These are phyloP conservation scores for Aphidius gifuensis DNA, from an alignment of 1,140 invertebrate genomes.

Conservation along the genomic window DNA sequence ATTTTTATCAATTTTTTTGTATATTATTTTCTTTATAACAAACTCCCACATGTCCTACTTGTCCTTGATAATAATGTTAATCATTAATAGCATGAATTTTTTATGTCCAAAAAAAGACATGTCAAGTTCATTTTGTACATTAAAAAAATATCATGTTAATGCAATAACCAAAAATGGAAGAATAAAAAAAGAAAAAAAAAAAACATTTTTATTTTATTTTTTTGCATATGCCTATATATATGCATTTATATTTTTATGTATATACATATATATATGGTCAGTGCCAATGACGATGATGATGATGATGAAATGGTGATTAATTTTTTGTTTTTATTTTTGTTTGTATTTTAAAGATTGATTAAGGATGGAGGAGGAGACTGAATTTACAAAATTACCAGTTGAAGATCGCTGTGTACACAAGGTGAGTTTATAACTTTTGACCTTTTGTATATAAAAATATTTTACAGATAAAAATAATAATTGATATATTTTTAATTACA, in stretches of 20 bases:
- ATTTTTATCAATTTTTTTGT: too few species aligned
- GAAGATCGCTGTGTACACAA: slow-evolving; percentile 92
- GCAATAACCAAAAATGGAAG: too few species aligned
- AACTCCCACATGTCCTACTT: too few species aligned
- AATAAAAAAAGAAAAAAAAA: too few species aligned
- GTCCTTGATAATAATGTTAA: too few species aligned
- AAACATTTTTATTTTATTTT: too few species aligned
- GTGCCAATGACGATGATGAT: neutral
- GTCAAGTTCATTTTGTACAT: too few species aligned
- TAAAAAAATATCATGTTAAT: too few species aligned
- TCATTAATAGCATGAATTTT: too few species aligned
- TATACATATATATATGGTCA: neutral
- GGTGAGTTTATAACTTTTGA: slow-evolving; percentile 45
- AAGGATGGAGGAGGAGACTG: slow-evolving; percentile 81
- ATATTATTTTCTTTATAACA: too few species aligned
- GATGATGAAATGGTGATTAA: neutral
- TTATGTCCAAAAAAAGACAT: too few species aligned
- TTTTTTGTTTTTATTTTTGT: too few species aligned
- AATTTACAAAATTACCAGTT: slow-evolving; percentile 87
- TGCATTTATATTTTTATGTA: neutral
- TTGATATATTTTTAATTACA: slow-evolving; percentile 32
- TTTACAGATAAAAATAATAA: slow-evolving; percentile 8
- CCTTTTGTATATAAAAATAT: slow-evolving; percentile 3
- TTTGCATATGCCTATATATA: neutral
- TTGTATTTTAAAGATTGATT: neutral